A percentile compares a stretch with the other conserved stretches of the same genome.
Conservation (phyloP, 2,113 vertebrate genomes). For the Opisthocomus hoazin region DNA sequence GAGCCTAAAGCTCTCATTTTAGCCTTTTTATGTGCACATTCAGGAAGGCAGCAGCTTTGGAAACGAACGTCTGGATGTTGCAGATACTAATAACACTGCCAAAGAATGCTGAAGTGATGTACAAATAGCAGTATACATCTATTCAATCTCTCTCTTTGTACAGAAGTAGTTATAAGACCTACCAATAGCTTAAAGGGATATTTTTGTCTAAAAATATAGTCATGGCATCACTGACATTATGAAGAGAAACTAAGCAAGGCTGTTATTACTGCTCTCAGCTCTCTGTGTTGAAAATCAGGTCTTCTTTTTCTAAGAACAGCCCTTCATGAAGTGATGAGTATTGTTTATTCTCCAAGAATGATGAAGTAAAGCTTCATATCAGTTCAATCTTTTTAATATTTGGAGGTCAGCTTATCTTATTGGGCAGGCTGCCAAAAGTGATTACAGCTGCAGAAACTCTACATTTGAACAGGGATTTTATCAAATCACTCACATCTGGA, state of each 20-base stretch:
- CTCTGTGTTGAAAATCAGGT: not conserved
- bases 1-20: not conserved
- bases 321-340: not conserved
- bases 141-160: not conserved
- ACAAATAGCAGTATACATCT: not conserved
- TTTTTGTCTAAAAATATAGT: not conserved
- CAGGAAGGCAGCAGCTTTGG: not conserved
- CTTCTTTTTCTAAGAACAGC: constrained; percentile 3
- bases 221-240: not conserved
- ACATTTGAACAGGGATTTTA: constrained; percentile 10
- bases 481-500: constrained; percentile 24
- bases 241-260: not conserved
- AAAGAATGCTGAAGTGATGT: not conserved
- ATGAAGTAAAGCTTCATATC: constrained; percentile 4
- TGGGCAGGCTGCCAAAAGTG: not conserved
- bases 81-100: not conserved
- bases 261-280: not conserved
- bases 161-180: not conserved
- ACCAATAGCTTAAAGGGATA: not conserved
- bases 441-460: constrained; percentile 13
- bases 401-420: constrained; percentile 32
- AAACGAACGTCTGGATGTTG: constrained; percentile 7
- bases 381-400: constrained; percentile 8
- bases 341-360: constrained; percentile 22
- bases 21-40: not conserved